These are phyloP conservation scores for Rattus norvegicus DNA, from an alignment of 2,113 vertebrate species.

Conservation along the genomic window DNA sequence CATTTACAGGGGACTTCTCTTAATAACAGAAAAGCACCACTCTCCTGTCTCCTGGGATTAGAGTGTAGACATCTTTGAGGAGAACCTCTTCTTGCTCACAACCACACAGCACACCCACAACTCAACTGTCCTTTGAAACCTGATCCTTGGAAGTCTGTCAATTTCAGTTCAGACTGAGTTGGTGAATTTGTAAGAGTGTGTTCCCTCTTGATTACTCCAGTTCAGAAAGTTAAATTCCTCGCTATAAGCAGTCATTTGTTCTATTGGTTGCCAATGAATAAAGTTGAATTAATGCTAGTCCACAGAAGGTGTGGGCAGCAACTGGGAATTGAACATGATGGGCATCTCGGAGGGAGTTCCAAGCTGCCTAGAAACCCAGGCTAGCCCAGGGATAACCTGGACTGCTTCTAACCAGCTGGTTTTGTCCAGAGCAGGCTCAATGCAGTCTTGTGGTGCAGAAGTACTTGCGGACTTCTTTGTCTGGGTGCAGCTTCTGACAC, in stretches of 20 bases:
- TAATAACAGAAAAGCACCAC: no score
- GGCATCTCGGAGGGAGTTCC: not conserved
- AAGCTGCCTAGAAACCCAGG: not conserved
- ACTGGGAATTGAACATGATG: not conserved
- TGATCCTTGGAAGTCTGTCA: not conserved
- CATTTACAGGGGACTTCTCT: not conserved
- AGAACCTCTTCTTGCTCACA: not conserved
- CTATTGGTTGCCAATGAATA: not conserved
- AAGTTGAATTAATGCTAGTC: no score
- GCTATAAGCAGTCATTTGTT: not conserved
- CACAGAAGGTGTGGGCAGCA: rapidly evolving
- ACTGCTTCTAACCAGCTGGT: not conserved
- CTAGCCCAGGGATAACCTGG: not conserved
- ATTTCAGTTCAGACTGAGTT: not conserved
- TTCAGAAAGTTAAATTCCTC: not conserved
- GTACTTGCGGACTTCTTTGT: not conserved
- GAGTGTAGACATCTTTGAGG: rapidly evolving
- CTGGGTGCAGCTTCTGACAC: not conserved
- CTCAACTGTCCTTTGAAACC: not conserved
- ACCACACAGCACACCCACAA: not conserved
- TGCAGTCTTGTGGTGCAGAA: not conserved
- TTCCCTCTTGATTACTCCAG: not conserved
- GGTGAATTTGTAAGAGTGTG: not conserved
- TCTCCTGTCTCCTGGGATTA: not conserved
- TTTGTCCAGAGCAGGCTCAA: not conserved